phyloP scores from a whole-genome alignment of 1,140 invertebrate genomes.

The Anastatus disparis region DNA sequence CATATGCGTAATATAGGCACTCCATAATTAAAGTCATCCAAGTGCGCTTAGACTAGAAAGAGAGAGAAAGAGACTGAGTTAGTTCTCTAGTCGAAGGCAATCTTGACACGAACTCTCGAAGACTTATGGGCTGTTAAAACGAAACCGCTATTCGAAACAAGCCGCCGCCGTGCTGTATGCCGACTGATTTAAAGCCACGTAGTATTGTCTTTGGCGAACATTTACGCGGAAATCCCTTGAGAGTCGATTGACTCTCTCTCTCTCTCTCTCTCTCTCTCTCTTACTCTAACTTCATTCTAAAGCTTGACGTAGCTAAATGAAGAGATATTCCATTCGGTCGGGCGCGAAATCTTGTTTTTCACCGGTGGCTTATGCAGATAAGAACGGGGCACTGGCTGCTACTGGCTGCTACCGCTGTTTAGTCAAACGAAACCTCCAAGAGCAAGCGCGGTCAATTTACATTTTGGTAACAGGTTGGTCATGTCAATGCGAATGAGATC shows the following conservation, averaged over 20 bases:
- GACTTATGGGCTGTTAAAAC: conserved; percentile 37
- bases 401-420: too few species aligned
- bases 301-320: background rate
- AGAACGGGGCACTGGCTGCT: too few species aligned
- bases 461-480: conserved; percentile 56
- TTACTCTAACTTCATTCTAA: background rate
- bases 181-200: conserved; percentile 17
- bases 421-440: conserved; percentile 58
- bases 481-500: too few species aligned
- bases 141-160: conserved; percentile 35
- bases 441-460: conserved; percentile 60
- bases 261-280: conserved; percentile 15
- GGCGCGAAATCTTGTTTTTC: conserved; percentile 6
- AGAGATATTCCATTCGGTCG: background rate
- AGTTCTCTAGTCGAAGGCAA: conserved; percentile 22
- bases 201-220: conserved; percentile 31
- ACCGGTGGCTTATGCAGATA: conserved; percentile 1
- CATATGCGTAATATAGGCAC: conserved; percentile 17
- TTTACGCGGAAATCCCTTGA: conserved; percentile 4
- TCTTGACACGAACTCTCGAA: conserved; percentile 24
- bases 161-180: background rate
- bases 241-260: conserved; percentile 1
- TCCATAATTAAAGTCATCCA: conserved; percentile 34
- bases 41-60: background rate
- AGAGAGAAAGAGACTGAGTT: background rate